Conservation (phyloP, 92 coral and sea anemone genomes). For the Bergia puertoricense region DNA sequence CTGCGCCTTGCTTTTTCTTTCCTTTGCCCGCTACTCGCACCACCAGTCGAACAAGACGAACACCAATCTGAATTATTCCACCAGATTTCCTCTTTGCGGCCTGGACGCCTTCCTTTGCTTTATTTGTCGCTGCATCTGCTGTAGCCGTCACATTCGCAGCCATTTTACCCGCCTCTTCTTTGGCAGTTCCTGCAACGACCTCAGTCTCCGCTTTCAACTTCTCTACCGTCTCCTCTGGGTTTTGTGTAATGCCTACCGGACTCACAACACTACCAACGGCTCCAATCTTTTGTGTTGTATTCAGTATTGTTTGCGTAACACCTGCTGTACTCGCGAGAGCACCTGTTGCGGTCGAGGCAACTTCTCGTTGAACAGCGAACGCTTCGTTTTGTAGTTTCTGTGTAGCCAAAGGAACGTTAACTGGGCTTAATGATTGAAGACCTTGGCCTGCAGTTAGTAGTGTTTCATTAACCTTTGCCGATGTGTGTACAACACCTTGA, state of each 20-base stretch:
- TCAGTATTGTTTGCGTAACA: constrained; percentile 28
- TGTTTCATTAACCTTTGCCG: constrained; percentile 17
- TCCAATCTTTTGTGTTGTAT: constrained; percentile 23
- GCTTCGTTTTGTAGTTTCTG: constrained; percentile 26
- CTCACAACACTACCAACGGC: constrained; percentile 9
- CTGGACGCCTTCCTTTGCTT: constrained; percentile 58
- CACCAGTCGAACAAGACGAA: constrained; percentile 70
- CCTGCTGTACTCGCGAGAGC: constrained; percentile 21
- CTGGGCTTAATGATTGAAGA: constrained; percentile 11
- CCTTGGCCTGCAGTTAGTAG: constrained; percentile 20
- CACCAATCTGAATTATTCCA: constrained; percentile 75
- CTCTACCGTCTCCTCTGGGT: constrained; percentile 64
- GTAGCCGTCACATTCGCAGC: constrained; percentile 59
- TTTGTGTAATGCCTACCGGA: neutral
- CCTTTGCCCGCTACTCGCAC: constrained; percentile 62
- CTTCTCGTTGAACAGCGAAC: constrained; percentile 11
- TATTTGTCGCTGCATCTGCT: constrained; percentile 46
- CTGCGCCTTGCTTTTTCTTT: constrained; percentile 48
- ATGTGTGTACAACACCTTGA: constrained; percentile 6
- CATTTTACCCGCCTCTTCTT: constrained; percentile 47
- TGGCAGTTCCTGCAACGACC: constrained; percentile 55
- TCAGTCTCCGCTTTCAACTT: constrained; percentile 57
- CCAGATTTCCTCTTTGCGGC: constrained; percentile 73
- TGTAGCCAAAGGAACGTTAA: neutral
- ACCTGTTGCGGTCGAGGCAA: constrained; percentile 44